Evolutionary conservation across 2,113 vertebrate species (phyloP).

Genomic region (Coptodon bakossiorum): DNA sequence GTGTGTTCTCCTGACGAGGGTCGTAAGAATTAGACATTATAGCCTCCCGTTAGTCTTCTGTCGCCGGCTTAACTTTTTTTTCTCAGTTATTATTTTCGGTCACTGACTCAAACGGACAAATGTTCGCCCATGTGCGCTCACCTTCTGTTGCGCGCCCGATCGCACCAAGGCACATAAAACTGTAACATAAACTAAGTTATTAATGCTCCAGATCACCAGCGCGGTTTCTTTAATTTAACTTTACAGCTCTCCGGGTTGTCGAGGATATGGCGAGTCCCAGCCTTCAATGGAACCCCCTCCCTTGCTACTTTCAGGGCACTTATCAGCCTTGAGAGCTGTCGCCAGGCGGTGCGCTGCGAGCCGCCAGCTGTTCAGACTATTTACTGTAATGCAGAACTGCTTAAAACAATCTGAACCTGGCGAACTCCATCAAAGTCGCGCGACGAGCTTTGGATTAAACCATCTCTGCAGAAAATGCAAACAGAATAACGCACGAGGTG

Average conservation of each 20-base stretch:
- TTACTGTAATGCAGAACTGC: neutral
- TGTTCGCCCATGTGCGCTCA: conserved; percentile 29
- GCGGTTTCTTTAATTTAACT: conserved; percentile 10
- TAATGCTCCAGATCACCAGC: conserved; percentile 19
- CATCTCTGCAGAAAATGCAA: neutral
- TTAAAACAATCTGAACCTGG: neutral
- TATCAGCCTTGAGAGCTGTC: conserved; percentile 34
- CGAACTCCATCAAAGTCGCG: neutral
- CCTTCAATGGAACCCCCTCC: neutral
- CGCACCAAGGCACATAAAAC: neutral
- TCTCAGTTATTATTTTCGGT: neutral
- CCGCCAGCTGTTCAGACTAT: conserved; percentile 21
- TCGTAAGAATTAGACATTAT: neutral
- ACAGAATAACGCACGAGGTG: neutral
- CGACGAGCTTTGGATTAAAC: neutral
- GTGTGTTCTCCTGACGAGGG: neutral
- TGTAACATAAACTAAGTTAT: neutral
- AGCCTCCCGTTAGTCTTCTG: neutral
- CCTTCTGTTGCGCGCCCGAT: conserved; percentile 13
- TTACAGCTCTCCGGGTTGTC: conserved; percentile 8
- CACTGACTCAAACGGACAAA: conserved; percentile 4
- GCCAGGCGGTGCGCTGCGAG: conserved; percentile 20
- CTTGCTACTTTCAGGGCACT: conserved; percentile 11
- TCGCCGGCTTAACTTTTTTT: neutral
- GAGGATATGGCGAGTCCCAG: neutral